These are phyloP conservation scores for Sycobia sp. DNA, from an alignment of 1,140 invertebrate species.

Conservation along the genomic window DNA sequence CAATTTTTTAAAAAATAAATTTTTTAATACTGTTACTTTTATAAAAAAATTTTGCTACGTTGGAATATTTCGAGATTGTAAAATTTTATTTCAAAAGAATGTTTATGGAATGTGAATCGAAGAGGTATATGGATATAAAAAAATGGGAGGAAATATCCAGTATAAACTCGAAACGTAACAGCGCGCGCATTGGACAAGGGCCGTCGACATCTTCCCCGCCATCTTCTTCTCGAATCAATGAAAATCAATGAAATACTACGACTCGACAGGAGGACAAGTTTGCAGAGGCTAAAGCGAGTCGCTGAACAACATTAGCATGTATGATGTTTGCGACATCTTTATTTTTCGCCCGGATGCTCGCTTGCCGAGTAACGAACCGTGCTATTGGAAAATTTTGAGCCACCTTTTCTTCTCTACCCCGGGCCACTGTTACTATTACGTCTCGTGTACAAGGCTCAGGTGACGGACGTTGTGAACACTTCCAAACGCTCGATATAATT, in stretches of 20 bases:
- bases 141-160: too few relatives aligned
- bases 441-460: not conserved
- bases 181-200: too few relatives aligned
- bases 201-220: too few relatives aligned
- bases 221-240: too few relatives aligned
- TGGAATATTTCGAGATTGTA: too few relatives aligned
- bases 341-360: conserved; percentile 3
- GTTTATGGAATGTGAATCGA: too few relatives aligned
- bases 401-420: not conserved
- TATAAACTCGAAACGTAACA: too few relatives aligned
- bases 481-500: not conserved
- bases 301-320: conserved; percentile 14
- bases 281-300: not conserved
- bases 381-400: conserved; percentile 1
- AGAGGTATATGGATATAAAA: too few relatives aligned
- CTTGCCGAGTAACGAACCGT: not conserved
- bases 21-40: too few relatives aligned
- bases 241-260: conserved; percentile 2
- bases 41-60: too few relatives aligned
- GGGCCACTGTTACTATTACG: not conserved
- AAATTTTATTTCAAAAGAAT: too few relatives aligned
- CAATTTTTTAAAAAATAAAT: too few relatives aligned
- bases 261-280: not conserved
- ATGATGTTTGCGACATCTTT: conserved; percentile 14
- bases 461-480: not conserved